Conservation (phyloP, 2,888 invertebrate species). For the Lycocerus yunnanus region DNA sequence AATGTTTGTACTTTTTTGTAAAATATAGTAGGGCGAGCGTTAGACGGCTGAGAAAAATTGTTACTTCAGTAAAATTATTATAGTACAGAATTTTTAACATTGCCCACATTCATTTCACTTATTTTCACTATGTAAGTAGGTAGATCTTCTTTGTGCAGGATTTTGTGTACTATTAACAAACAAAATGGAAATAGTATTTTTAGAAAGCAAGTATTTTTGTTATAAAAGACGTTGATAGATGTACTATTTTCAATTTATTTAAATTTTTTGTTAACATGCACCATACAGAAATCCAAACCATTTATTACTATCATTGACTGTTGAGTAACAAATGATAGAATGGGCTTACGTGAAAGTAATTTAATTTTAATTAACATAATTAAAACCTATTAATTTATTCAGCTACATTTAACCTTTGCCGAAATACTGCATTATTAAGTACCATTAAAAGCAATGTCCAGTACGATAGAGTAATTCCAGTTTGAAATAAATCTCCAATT, state of each 20-base stretch:
- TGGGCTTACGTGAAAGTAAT: not conserved
- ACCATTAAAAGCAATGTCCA: not conserved
- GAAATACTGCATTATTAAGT: not conserved
- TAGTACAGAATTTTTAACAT: not conserved
- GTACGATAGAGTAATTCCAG: no score
- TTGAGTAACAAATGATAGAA: not conserved
- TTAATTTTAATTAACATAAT: not conserved
- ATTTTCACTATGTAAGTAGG: not conserved
- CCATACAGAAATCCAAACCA: not conserved
- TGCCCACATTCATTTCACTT: not conserved
- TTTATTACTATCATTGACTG: not conserved
- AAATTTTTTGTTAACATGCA: not conserved
- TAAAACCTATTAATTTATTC: not conserved
- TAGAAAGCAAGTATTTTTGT: not conserved
- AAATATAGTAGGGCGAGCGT: conserved; percentile 9
- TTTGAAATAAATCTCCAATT: no score
- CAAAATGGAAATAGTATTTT: not conserved
- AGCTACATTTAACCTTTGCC: not conserved
- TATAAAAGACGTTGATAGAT: not conserved
- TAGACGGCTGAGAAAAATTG: conserved; percentile 4
- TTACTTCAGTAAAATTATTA: not conserved
- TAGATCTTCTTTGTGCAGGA: not conserved
- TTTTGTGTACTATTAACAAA: not conserved
- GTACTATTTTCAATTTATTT: not conserved
- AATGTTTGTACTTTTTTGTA: conserved; percentile 12